Base-by-base conservation (phyloP, 2,113 vertebrate genomes). In the Alexandromys fortis region DNA sequence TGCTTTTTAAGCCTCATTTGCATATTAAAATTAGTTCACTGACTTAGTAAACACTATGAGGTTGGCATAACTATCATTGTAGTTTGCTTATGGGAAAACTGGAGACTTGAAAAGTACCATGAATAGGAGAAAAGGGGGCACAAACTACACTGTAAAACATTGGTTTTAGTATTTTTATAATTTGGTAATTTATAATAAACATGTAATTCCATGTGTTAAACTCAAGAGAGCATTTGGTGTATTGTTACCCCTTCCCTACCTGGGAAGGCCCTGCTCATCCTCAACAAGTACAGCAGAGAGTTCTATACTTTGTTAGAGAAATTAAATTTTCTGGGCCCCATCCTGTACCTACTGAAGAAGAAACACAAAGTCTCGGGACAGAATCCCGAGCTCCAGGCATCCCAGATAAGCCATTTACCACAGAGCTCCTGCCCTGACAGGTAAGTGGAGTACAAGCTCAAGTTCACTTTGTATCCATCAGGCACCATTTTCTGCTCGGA, bases 401-500 rank as follows among this genome's bases (percentile, higher is more conserved):
- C 17, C 28, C 30, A 35, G n/a, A 38, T n/a, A 42, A 61, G n/a
- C 3, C 3, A 13, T 76, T 6, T 67, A 49, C 47, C 21, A 21
- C 35, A 42, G 72, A 87, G 68, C 52, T 47, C 13, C 5, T n/a
- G 12, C 13, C n/a, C 52, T 58, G 33, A 52, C 49, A 75, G 24
- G 49, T 52, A 33, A 78, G 65, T 67, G 17, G 10, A 35, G 45
- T 63, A 78, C 63, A 88, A 24, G 7, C 21, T 61, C 21, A 81
- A 91, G 77, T 8, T 58, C 24, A 3, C 63, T 47, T 13, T 81
- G 78, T 4, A 35, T 90, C 76, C 28, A 68, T 78, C 8, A 47
- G 55, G 68, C 87, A 70, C 85, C 63, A n/a, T 76, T 89, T 65
- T 52, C 49, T 82, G 22, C 89, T 52, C 72, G 89, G 72, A 93